A percentile compares a stretch with the other conserved stretches of the same genome.
Evolutionary conservation across 2,888 invertebrate species (phyloP).

Genomic region (Pemphredon lugubris): DNA sequence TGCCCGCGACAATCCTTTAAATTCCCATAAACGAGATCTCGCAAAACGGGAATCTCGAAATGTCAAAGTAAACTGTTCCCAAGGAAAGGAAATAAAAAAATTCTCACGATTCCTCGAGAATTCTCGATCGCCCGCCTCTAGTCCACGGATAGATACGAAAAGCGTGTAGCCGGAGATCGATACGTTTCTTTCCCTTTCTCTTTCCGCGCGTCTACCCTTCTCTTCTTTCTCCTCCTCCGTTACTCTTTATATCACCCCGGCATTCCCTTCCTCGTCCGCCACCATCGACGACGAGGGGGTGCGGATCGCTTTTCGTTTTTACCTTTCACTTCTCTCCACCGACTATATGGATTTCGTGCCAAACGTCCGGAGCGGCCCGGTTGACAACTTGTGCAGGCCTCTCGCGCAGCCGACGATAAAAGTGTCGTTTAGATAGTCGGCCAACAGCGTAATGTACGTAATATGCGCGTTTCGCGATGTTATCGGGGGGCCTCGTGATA

Average conservation of each 20-base stretch:
- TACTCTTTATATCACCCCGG: slow-evolving; percentile 35
- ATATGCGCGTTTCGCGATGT: slow-evolving; percentile 5
- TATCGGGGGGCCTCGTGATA: slow-evolving; percentile 21
- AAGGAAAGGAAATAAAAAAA: no score
- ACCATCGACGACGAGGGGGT: slow-evolving; percentile 16
- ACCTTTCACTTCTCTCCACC: slow-evolving; percentile 54
- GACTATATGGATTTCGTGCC: slow-evolving; percentile 49
- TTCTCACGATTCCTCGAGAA: no score
- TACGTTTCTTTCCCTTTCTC: slow-evolving; percentile 64
- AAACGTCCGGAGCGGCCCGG: slow-evolving; percentile 44
- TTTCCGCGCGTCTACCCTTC: slow-evolving; percentile 37
- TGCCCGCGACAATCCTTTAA: no score
- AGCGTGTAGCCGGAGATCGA: slow-evolving; percentile 61
- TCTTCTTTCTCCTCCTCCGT: slow-evolving; percentile 23
- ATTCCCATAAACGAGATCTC: no score
- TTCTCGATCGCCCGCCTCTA: no score
- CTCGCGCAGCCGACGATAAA: slow-evolving; percentile 27
- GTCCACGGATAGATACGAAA: slow-evolving; percentile 59
- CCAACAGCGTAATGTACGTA: slow-evolving; percentile 32
- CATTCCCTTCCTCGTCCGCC: slow-evolving; percentile 17
- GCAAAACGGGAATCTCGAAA: no score
- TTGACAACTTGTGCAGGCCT: slow-evolving; percentile 34
- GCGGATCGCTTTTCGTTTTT: slow-evolving; percentile 55
- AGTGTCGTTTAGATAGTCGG: slow-evolving; percentile 46
- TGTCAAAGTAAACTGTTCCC: no score